Percentiles rank a stretch among this genome's conserved stretches.
Conservation (phyloP, 92 coral and sea anemone species). For the Diadumene lineata region DNA sequence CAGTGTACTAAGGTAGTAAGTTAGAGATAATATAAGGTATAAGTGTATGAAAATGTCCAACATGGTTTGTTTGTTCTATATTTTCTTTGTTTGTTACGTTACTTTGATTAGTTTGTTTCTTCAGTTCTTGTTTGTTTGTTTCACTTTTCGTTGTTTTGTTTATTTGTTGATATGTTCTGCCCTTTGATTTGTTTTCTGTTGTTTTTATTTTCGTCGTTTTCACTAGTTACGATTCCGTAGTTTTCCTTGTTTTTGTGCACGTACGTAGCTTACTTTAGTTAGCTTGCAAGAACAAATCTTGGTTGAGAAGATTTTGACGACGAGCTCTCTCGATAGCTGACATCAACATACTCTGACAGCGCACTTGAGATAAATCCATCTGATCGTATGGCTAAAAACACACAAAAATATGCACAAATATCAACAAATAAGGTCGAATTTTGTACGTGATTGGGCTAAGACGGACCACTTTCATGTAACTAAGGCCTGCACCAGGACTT, state of each 20-base stretch:
- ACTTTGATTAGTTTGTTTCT: not conserved
- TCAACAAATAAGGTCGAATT: too few relatives aligned
- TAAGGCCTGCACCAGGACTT: too few relatives aligned
- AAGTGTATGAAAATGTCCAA: too few relatives aligned
- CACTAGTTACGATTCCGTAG: too few relatives aligned
- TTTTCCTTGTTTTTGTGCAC: too few relatives aligned
- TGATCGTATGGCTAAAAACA: slow-evolving; percentile 89
- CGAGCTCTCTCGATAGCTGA: slow-evolving; percentile 94
- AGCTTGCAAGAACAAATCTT: slow-evolving; percentile 88
- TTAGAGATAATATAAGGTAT: too few relatives aligned
- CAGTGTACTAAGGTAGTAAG: too few relatives aligned
- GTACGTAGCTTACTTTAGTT: slow-evolving; percentile 46
- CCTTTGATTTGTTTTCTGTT: not conserved
- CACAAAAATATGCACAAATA: not conserved
- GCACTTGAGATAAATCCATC: slow-evolving; percentile 93
- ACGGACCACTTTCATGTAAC: too few relatives aligned
- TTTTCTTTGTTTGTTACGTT: too few relatives aligned
- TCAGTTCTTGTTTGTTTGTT: not conserved
- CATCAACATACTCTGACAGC: slow-evolving; percentile 95
- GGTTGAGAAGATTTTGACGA: slow-evolving; percentile 88
- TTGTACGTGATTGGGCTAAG: too few relatives aligned
- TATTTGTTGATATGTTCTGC: not conserved
- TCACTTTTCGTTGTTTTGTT: not conserved
- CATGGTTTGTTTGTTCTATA: too few relatives aligned
- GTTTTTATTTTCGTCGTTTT: not conserved